Evolutionary conservation across 2,797 vertebrate genomes (phyloP), one percentile per base, ranked within the genome.

Genomic region (Centroberyx gerrardi): DNA sequence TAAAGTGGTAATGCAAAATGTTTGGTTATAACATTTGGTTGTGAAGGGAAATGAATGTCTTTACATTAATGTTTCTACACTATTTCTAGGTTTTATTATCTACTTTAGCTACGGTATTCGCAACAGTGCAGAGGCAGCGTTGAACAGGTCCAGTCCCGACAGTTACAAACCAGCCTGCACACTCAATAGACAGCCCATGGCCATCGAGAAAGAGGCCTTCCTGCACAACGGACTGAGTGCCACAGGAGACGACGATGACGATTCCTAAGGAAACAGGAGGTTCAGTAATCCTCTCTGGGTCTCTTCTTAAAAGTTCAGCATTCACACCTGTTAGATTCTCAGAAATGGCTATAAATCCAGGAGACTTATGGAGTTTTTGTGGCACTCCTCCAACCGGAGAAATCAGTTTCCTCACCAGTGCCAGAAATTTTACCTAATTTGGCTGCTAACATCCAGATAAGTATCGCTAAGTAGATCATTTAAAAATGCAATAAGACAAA

Each of bases 51-150:
- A 62, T 22, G 6, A n/a, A 63, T 17, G 0, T 58, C 0, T 61
- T 65, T 68, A 5, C 28, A 13, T 15, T 36, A 5, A 38, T 59
- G 15, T 59, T 52, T 77, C n/a, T 18, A 0, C 60, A 8, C 6
- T 17, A 6, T 68, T 55, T 65, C n/a, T 62, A 99, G 98, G 98
- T 49, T 97, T 99, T 72, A 0, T 90, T 12, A 99, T 99, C 92
- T 99, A 99, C 92, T 99, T 99, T 7, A 46, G 83, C 46, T 99
- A 99, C 0, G 98, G 98, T 27, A 93, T 99, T 40, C 88, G 95
- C 81, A 95, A 99, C 91, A 99, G 98, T 0, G 88, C 94, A 13
- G 97, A 97, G 87, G 96, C 95, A 0, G 80, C 48, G 0, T 6
- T 85, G 73, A 73, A 18, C 48, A 65, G 51, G 22, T 80, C 55